Conservation (phyloP, 1,140 invertebrate genomes). For the Amyelois transitella region DNA sequence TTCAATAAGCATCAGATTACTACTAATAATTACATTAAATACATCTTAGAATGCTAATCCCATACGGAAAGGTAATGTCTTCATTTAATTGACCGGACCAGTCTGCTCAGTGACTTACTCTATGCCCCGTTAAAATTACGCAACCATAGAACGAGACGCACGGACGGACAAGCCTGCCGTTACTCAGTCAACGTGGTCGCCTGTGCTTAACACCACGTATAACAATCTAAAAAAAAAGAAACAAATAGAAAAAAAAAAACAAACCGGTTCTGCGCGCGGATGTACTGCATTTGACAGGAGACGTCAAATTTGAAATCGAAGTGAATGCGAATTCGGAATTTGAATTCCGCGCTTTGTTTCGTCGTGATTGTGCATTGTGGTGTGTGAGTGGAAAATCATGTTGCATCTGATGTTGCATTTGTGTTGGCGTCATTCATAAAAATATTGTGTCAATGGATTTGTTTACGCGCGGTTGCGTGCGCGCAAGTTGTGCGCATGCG, state of each 20-base stretch:
- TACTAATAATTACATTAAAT: background rate
- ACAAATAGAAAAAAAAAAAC: conserved; percentile 12
- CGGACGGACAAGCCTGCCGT: conserved; percentile 43
- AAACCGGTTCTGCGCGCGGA: conserved; percentile 9
- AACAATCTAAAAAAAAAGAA: conserved; percentile 6
- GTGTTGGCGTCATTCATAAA: conserved; percentile 31
- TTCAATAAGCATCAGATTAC: background rate
- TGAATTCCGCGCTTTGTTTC: conserved; percentile 13
- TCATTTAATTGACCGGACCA: conserved; percentile 10
- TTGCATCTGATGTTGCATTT: conserved; percentile 9
- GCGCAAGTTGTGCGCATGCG: conserved; percentile 3
- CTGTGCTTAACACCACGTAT: conserved; percentile 26
- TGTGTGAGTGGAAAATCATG: conserved; percentile 8
- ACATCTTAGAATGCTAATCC: too few relatives aligned
- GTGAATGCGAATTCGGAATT: conserved; percentile 4
- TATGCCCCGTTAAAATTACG: conserved; percentile 62
- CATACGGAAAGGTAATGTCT: background rate
- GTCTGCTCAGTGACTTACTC: conserved; percentile 50
- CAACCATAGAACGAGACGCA: conserved; percentile 50
- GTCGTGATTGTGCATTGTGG: conserved; percentile 15
- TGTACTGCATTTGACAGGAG: conserved; percentile 12
- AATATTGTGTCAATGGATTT: conserved; percentile 59
- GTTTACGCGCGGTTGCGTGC: conserved; percentile 32
- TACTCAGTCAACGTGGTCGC: conserved; percentile 53
- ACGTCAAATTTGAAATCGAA: conserved; percentile 13